phyloP scores from a whole-genome alignment of 2,888 invertebrate genomes.

The Andrena marginata region DNA sequence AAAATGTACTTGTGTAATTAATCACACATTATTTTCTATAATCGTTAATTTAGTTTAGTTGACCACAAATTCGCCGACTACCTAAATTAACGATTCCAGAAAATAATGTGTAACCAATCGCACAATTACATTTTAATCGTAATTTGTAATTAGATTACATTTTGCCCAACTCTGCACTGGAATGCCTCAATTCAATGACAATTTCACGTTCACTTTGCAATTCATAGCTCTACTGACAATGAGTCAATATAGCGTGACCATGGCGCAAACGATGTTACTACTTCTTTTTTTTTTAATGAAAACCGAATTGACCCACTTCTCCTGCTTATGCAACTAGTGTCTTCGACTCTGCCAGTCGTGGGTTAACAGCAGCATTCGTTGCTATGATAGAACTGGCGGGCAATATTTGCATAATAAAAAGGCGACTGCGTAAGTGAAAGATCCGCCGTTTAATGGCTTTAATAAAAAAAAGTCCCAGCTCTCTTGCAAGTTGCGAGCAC shows the following conservation, averaged over 20 bases:
- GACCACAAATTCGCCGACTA: no score
- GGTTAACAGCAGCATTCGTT: not conserved
- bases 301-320: not conserved
- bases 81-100: no score
- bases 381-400: not conserved
- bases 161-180: not conserved
- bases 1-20: no score
- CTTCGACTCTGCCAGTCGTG: not conserved
- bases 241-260: not conserved
- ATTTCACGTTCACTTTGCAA: not conserved
- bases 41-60: no score
- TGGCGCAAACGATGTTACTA: no score
- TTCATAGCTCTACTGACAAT: not conserved
- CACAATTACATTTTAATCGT: no score
- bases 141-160: no score
- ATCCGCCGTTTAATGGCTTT: not conserved
- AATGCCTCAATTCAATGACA: not conserved
- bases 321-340: not conserved
- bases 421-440: not conserved
- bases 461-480: not conserved
- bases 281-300: not conserved
- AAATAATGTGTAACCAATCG: no score
- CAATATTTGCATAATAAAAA: not conserved
- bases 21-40: no score
- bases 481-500: not conserved